phyloP scores from a whole-genome alignment of 2,797 vertebrate genomes.

The Chaetophractus vellerosus region DNA sequence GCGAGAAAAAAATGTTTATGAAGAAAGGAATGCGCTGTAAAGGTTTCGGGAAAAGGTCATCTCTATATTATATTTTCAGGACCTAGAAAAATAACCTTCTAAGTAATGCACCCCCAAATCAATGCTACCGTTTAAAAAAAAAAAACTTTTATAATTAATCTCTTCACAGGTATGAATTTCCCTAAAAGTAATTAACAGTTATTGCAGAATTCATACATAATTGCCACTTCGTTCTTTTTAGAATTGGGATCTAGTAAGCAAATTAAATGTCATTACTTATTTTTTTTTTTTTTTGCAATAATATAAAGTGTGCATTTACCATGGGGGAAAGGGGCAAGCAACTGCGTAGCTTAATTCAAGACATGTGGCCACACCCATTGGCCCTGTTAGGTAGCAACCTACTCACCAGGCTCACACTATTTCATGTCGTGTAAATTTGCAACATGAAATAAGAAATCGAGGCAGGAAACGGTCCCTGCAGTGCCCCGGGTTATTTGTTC shows the following conservation, averaged over 20 bases:
- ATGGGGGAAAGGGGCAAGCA: background rate
- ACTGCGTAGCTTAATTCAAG: background rate
- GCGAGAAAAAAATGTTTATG: background rate
- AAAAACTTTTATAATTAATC: background rate
- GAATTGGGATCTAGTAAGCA: background rate
- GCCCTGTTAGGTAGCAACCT: background rate
- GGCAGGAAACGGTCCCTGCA: rapidly evolving
- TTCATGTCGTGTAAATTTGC: background rate
- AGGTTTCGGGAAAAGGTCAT: background rate
- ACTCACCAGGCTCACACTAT: background rate
- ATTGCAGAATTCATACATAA: background rate
- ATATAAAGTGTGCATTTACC: background rate
- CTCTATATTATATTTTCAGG: background rate
- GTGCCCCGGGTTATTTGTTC: rapidly evolving
- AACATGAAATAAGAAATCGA: background rate
- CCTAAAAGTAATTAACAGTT: background rate
- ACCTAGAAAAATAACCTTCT: background rate
- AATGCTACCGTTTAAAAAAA: background rate
- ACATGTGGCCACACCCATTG: background rate
- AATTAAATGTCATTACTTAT: background rate
- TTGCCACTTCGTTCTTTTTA: background rate
- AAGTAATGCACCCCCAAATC: background rate
- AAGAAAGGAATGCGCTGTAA: background rate
- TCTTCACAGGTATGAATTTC: background rate
- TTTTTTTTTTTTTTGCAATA: background rate